These are phyloP conservation scores for Lordiphosa stackelbergi DNA, from an alignment of 1,140 invertebrate genomes.

Conservation along the genomic window DNA sequence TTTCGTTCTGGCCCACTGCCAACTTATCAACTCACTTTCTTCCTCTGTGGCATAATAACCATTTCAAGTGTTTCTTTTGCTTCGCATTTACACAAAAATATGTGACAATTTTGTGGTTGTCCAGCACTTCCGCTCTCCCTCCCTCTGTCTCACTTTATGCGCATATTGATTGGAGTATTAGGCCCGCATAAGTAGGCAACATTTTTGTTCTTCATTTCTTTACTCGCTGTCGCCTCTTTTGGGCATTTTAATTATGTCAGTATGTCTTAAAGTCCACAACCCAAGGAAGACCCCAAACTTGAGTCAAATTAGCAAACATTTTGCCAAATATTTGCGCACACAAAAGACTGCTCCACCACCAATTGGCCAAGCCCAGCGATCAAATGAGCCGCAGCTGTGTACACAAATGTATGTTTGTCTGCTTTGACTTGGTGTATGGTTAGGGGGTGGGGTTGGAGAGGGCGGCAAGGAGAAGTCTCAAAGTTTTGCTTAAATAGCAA, in stretches of 20 bases:
- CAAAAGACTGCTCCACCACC: slow-evolving; percentile 40
- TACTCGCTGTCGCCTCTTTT: not conserved
- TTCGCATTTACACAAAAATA: no score
- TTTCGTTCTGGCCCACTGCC: no score
- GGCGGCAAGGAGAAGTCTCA: slow-evolving; percentile 12
- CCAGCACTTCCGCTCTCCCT: not conserved
- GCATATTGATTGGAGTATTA: no score
- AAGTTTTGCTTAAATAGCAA: slow-evolving; percentile 20
- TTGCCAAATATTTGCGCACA: slow-evolving; percentile 56
- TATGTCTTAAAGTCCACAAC: not conserved
- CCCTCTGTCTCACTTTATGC: not conserved
- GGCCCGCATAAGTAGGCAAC: slow-evolving; percentile 36
- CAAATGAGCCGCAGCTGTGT: slow-evolving; percentile 71
- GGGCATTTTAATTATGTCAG: slow-evolving; percentile 31
- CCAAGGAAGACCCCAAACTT: not conserved
- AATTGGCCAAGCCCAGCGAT: slow-evolving; percentile 64
- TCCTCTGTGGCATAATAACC: no score
- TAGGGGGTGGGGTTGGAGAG: slow-evolving; percentile 6
- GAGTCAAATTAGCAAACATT: slow-evolving; percentile 48
- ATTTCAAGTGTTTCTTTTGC: no score
- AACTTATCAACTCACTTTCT: no score
- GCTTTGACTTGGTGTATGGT: slow-evolving; percentile 11
- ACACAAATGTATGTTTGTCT: slow-evolving; percentile 39
- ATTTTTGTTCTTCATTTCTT: no score
- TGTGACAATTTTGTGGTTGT: no score